These are phyloP conservation scores for Metellina segmentata DNA, from an alignment of 2,888 invertebrate genomes.

Conservation along the genomic window DNA sequence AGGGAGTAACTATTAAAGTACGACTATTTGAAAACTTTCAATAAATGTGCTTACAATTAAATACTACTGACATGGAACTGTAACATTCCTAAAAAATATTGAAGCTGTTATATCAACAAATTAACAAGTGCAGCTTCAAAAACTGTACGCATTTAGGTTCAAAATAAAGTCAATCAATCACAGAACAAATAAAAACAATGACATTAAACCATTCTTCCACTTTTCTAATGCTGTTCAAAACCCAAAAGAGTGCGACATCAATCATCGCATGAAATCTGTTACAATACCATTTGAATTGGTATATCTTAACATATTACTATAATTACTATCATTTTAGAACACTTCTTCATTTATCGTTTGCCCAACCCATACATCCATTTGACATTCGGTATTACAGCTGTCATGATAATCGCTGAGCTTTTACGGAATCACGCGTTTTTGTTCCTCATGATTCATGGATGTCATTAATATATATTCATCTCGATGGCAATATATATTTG, in stretches of 20 bases:
- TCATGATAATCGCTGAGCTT: not conserved
- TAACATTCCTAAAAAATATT: too few species aligned
- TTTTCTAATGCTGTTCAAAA: too few species aligned
- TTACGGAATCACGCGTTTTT: not conserved
- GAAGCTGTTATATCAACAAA: too few species aligned
- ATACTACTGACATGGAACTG: too few species aligned
- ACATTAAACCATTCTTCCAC: not conserved
- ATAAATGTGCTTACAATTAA: too few species aligned
- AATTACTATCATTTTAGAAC: conserved; percentile 48
- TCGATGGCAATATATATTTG: not conserved
- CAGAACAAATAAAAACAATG: too few species aligned
- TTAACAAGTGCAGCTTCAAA: too few species aligned
- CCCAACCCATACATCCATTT: conserved; percentile 36
- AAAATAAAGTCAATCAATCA: too few species aligned
- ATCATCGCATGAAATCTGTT: not conserved
- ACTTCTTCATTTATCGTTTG: conserved; percentile 37
- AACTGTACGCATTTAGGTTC: too few species aligned
- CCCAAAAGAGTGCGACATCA: not conserved
- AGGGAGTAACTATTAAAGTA: too few species aligned
- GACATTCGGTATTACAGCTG: conserved; percentile 45
- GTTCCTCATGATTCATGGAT: not conserved
- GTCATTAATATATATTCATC: not conserved
- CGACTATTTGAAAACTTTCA: too few species aligned
- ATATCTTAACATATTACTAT: conserved; percentile 6
- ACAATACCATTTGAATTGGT: not conserved